Base-by-base conservation (phyloP, 2,888 invertebrate species). In the Anagyrus pseudococci region DNA sequence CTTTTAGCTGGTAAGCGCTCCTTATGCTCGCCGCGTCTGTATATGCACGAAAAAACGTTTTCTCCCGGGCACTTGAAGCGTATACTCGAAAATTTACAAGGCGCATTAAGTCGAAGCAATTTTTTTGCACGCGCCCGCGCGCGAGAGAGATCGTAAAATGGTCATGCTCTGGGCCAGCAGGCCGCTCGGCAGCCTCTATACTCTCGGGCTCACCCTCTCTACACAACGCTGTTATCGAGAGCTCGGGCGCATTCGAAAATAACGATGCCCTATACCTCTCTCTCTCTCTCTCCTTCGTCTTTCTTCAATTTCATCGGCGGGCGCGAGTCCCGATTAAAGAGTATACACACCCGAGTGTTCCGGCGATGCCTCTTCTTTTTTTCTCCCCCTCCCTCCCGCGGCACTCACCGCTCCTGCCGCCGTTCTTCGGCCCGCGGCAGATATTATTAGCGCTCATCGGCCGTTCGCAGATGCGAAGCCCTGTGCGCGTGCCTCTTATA, bases 361-460 rank as follows among this genome's bases (percentile, higher is more conserved):
- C n/a, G n/a, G 17, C 29, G 25, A 22, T 2, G 49, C 7, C 29
- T 10, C 19, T 29, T 49, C 26, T 29, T 49, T 6, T 2, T 2
- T 17, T 17, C 13, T 2, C 26, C 8, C 4, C 29, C 40, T 15
- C 33, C n/a, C 29, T 7, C 6, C 10, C 29, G 29, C 29, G 29
- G 29, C 29, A 7, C n/a, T n/a, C n/a, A n/a, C 29, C 29, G 29
- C 29, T 29, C 29, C 29, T 29, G 6, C 29, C 10, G 29, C 29
- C 29, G 29, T 10, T 29, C 29, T 10, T n/a, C n/a, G n/a, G n/a
- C n/a, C n/a, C n/a, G n/a, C n/a, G 4, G 40, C 41, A 20, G 57
- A 52, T 58, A 58, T 58, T 59, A 59, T 59, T 59, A 59, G 59
- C 59, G 50, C 29, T 29, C 29, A 10, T 29, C 10, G 22, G 22